Evolutionary conservation across 2,113 vertebrate genomes (phyloP), one percentile per base, ranked within the genome.

Genomic region (Charina bottae): DNA sequence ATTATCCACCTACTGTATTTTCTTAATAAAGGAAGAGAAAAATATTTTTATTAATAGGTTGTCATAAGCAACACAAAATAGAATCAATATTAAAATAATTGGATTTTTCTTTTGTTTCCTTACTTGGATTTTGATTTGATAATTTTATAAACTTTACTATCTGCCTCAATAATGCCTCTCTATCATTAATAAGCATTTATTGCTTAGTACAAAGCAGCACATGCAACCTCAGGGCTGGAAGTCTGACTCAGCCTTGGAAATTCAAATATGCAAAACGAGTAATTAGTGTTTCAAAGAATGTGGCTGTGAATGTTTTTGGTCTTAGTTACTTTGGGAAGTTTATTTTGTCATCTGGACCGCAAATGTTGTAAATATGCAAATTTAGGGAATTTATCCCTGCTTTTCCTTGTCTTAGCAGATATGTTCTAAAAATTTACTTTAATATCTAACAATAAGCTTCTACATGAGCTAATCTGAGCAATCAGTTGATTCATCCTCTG

Each of bases 391-490:
- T 90, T 84, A 93, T 84, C 15, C 1, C 56, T 42, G 49, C 92
- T 88, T 89, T 1, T 3, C 64, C 92, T 94, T 92, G 89, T 64
- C 54, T 84, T 84, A 86, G 42, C 0, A 0, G 23, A 85, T 93
- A 42, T 92, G 46, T 90, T 83, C 89, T 88, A 85, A 88, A 90
- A 84, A 72, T 28, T 72, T 21, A 92, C 55, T 56, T 54, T 95
- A 78, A 19, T 90, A 1, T 91, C 94, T 91, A 93, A 94, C 10
- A 96, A 64, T 83, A 62, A 17, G 2, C 0, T 95, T 62, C 91
- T 59, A 89, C 4, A 60, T 88, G 11, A 88, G 60, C 17, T 94
- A 93, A 56, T 55, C 42, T 78, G 28, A 94, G 21, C 7, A 90
- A 68, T 24, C 59, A 58, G 11, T 89, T 1, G 60, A 94, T 93